A percentile compares a stretch with the other conserved stretches of the same genome.
phyloP scores from a whole-genome alignment of 2,888 invertebrate species.

The Acleris emargana region DNA sequence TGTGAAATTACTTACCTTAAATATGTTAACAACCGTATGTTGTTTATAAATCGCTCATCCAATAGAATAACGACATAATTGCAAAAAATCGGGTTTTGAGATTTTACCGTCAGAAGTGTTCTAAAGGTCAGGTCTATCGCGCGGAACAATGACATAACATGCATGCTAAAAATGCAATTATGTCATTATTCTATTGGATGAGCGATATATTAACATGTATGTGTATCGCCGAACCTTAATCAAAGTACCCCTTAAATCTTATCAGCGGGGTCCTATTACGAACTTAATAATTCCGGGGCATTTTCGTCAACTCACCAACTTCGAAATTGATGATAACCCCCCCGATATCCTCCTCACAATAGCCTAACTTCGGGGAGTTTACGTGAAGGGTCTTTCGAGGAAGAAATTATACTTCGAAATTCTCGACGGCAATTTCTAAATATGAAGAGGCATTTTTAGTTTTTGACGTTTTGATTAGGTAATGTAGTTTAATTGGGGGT shows the following conservation, averaged over 20 bases:
- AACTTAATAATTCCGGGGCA: slow-evolving; percentile 29
- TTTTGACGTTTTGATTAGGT: not conserved
- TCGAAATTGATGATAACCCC: slow-evolving; percentile 33
- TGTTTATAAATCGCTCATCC: too few relatives aligned
- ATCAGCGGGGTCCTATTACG: slow-evolving; percentile 33
- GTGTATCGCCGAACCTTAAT: slow-evolving; percentile 22
- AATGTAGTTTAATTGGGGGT: too few relatives aligned
- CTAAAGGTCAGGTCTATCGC: too few relatives aligned
- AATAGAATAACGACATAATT: too few relatives aligned
- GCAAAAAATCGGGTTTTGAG: too few relatives aligned
- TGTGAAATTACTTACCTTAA: too few relatives aligned
- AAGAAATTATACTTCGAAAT: slow-evolving; percentile 20
- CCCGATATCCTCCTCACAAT: slow-evolving; percentile 29
- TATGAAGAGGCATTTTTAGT: not conserved
- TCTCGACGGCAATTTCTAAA: not conserved
- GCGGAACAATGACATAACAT: too few relatives aligned
- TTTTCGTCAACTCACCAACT: slow-evolving; percentile 33
- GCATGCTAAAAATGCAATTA: too few relatives aligned
- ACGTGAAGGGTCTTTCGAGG: slow-evolving; percentile 15
- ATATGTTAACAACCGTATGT: not conserved
- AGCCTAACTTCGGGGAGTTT: slow-evolving; percentile 22
- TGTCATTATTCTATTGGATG: too few relatives aligned
- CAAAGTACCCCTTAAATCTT: slow-evolving; percentile 28
- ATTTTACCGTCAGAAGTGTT: too few relatives aligned
- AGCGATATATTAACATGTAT: slow-evolving; percentile 1